Percentiles rank a stretch among this genome's conserved stretches.
These are phyloP conservation scores for Frankliniella intonsa DNA, from an alignment of 2,888 invertebrate genomes.

Conservation along the genomic window DNA sequence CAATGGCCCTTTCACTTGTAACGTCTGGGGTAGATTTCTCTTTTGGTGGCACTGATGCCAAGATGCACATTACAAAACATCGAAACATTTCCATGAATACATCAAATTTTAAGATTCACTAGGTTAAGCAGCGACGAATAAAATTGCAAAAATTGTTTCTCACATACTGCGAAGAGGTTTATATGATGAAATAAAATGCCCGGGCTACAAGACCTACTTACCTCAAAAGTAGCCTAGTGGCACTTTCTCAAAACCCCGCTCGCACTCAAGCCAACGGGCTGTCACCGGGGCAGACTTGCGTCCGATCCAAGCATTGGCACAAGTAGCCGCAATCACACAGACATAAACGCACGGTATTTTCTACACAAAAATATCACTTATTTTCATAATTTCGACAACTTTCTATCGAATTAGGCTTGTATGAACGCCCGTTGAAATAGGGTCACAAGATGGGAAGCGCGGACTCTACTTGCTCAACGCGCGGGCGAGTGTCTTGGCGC, in stretches of 20 bases:
- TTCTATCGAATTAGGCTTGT: slow-evolving; percentile 1
- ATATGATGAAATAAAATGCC: not conserved
- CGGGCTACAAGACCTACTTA: slow-evolving; percentile 13
- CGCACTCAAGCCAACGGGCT: slow-evolving; percentile 19
- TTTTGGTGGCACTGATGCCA: slow-evolving; percentile 18
- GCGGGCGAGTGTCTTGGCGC: not conserved
- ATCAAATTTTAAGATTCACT: not conserved
- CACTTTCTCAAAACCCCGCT: slow-evolving; percentile 23
- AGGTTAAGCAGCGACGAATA: not conserved
- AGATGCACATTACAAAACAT: not conserved
- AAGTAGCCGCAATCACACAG: not conserved
- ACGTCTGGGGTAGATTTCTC: not conserved
- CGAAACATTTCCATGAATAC: not conserved
- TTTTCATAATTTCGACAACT: slow-evolving; percentile 2
- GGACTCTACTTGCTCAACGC: not conserved
- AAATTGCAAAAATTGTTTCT: not conserved
- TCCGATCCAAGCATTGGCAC: not conserved
- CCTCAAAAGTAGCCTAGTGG: slow-evolving; percentile 26
- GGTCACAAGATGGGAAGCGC: slow-evolving; percentile 23
- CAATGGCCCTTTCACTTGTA: not conserved
- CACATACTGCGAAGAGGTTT: not conserved
- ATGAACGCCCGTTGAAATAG: not conserved
- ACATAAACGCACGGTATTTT: not conserved
- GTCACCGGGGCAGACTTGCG: slow-evolving; percentile 13
- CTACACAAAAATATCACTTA: not conserved